phyloP scores from a whole-genome alignment of 2,113 vertebrate species.

The Neotragus moschatus region DNA sequence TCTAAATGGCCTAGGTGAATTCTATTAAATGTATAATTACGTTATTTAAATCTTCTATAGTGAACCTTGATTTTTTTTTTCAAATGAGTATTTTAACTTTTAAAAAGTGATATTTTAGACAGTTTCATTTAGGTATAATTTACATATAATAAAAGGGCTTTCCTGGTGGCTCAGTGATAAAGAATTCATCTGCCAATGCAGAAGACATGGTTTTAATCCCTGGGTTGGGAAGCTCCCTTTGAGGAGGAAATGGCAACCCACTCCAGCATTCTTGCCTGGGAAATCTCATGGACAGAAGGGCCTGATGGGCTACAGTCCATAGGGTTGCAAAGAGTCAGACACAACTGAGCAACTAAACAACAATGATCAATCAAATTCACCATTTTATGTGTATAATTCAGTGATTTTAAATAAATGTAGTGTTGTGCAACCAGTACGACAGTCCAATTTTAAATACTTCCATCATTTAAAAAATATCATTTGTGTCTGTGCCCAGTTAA shows the following conservation, averaged over 20 bases:
- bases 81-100: not conserved
- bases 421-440: fast-evolving
- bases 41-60: not conserved
- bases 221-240: not conserved
- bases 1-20: not conserved
- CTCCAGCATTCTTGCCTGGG: not conserved
- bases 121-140: not conserved
- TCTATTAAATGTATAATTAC: not conserved
- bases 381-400: not conserved
- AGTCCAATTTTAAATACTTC: not conserved
- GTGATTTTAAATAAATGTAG: not conserved
- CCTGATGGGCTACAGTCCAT: not conserved
- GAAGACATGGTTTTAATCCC: not conserved
- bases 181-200: not conserved
- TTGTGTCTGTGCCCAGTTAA: not conserved
- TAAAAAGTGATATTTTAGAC: not conserved
- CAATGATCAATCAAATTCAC: not conserved
- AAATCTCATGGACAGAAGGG: not conserved
- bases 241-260: not conserved
- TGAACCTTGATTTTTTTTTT: not conserved
- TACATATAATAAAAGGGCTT: not conserved
- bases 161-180: not conserved
- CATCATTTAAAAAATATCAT: not conserved
- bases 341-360: not conserved
- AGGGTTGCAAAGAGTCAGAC: not conserved